Base-by-base conservation (phyloP, 1,140 invertebrate species). In the Drosophila pandora region DNA sequence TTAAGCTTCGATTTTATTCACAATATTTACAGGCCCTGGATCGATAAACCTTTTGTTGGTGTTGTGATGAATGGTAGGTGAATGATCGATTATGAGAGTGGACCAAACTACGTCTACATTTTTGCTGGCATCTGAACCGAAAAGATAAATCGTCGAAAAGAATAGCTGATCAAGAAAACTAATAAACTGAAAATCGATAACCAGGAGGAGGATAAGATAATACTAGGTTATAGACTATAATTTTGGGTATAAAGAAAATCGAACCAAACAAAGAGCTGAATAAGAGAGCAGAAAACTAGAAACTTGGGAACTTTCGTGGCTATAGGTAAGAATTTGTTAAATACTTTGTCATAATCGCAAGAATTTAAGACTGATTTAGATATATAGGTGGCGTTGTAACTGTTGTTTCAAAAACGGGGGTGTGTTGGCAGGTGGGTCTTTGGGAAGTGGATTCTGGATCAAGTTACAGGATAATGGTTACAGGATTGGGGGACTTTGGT, bases 31-130 rank as follows among this genome's bases (percentile, higher is more conserved):
- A 30, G 5, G 25, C 10, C 43, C 9, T n/a, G 3, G 45, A 10
- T 52, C 10, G 17, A n/a, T 53, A 37, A n/a, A 12, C 34, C 34
- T 37, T 37, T 1, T 7, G 12, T n/a, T 12, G 2, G 12, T n/a
- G 41, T 25, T 47, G 55, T 61, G 9, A 57, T 21, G 52, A 25
- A 39, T 41, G 56, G 52, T 30, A 10, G 41, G 23, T 45, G 25
- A 12, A 30, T 67, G 34, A 34, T 2, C 12, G 34, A 37, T 37
- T 23, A 12, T 22, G 13, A 37, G 28, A 72, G 4, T 61, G 34
- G 22, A 49, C 9, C 37, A 49, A 64, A 54, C 64, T 83, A 82
- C 62, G 17, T 52, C 80, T 83, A 83, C 76, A 37, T 37, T 72
- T 53, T 72, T 53, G 49, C 54, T 62, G 76, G 52, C 58, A 83